phyloP scores from a whole-genome alignment of 2,797 vertebrate species.

The Muraenolepis orangiensis region DNA sequence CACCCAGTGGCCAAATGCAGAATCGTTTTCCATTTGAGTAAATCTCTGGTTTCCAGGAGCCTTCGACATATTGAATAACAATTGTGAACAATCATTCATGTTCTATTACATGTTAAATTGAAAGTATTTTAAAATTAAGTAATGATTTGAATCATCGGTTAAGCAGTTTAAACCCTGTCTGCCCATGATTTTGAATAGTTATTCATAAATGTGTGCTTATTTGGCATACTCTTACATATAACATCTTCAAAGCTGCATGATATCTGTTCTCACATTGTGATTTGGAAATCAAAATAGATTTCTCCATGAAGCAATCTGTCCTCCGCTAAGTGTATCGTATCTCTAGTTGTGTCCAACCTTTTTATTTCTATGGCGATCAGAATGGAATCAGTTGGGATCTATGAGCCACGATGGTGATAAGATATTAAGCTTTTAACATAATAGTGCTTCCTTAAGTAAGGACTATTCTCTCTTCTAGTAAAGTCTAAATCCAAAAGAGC shows the following conservation, averaged over 20 bases:
- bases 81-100: background rate
- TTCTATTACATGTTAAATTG: background rate
- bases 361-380: background rate
- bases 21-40: background rate
- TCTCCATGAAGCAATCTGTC: background rate
- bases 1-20: slow-evolving; percentile 15
- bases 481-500: background rate
- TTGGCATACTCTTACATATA: background rate
- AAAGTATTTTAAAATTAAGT: background rate
- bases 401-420: no score
- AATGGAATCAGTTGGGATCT: no score
- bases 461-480: background rate
- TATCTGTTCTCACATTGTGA: background rate
- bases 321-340: background rate
- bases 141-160: background rate
- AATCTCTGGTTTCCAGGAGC: background rate
- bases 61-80: background rate
- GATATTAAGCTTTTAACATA: no score
- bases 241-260: background rate
- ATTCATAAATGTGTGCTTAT: no score
- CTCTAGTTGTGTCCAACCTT: background rate
- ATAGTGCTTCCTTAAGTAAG: no score
- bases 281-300: background rate
- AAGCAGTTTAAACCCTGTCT: background rate
- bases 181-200: background rate